Evolutionary conservation across 2,888 invertebrate species (phyloP).

Genomic region (Meteorus colon): DNA sequence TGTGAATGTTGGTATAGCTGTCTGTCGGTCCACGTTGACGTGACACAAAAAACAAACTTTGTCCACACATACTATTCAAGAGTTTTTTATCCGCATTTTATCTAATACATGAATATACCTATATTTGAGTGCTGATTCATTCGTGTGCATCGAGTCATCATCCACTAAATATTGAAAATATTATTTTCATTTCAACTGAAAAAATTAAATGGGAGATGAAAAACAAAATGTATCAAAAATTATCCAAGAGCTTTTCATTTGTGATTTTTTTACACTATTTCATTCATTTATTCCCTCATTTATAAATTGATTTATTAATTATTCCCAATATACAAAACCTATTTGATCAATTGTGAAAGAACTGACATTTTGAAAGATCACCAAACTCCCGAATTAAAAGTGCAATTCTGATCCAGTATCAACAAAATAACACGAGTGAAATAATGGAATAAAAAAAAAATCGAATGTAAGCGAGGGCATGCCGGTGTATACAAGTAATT

Average conservation of each 20-base stretch:
- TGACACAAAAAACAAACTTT: conserved; percentile 27
- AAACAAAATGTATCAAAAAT: no score
- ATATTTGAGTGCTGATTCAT: not conserved
- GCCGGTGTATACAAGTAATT: conserved; percentile 27
- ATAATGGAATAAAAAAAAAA: no score
- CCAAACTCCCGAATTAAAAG: conserved; percentile 34
- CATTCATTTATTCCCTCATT: no score
- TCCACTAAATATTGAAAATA: not conserved
- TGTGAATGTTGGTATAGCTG: not conserved
- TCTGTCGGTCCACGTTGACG: conserved; percentile 10
- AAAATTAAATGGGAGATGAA: no score
- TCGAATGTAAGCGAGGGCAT: not conserved
- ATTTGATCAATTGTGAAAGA: conserved; percentile 1
- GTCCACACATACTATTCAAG: not conserved
- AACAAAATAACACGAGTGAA: conserved; percentile 6
- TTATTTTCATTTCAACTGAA: not conserved
- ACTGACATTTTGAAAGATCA: conserved; percentile 43
- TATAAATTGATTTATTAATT: no score
- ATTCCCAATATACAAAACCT: no score
- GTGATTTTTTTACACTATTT: no score
- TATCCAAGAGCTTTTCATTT: no score
- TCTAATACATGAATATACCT: not conserved
- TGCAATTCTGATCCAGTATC: no score
- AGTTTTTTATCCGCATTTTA: not conserved
- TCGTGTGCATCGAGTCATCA: not conserved